Conservation (phyloP, 2,888 invertebrate genomes). For the Keiferia lycopersicella region DNA sequence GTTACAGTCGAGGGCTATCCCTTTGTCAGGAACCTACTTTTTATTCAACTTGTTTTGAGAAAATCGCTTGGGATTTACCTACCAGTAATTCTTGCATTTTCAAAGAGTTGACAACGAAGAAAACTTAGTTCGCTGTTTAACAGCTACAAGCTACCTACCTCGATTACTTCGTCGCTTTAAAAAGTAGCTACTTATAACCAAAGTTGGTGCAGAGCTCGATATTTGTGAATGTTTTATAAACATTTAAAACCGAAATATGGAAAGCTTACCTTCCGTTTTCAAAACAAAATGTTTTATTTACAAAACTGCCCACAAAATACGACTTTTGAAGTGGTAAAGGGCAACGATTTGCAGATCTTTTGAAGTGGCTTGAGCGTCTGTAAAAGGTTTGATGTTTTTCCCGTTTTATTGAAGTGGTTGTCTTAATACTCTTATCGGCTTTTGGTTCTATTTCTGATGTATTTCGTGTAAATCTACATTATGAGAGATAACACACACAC, state of each 20-base stretch:
- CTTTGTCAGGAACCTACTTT: not conserved
- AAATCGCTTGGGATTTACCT: not conserved
- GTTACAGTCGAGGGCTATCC: not conserved
- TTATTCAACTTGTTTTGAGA: not conserved
- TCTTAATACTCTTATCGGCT: not conserved
- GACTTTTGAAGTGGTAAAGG: conserved; percentile 11
- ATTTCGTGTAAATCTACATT: no score
- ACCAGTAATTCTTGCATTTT: no score
- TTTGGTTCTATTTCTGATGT: no score
- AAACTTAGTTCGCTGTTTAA: no score
- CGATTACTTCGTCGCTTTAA: not conserved
- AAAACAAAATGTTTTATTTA: conserved; percentile 17
- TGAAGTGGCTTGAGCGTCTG: conserved; percentile 13
- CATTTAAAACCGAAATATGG: conserved; percentile 1
- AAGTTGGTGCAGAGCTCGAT: no score
- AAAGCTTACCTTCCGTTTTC: conserved; percentile 11
- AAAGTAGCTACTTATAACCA: conserved; percentile 9
- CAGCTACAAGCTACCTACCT: no score
- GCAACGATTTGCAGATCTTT: not conserved
- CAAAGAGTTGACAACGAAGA: no score
- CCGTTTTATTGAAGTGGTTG: conserved; percentile 8
- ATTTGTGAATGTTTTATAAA: conserved; percentile 12
- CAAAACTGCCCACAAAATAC: not conserved
- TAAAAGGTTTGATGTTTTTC: not conserved
- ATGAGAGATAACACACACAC: no score